Conservation (phyloP, 2,113 vertebrate genomes). For the Carollia perspicillata region DNA sequence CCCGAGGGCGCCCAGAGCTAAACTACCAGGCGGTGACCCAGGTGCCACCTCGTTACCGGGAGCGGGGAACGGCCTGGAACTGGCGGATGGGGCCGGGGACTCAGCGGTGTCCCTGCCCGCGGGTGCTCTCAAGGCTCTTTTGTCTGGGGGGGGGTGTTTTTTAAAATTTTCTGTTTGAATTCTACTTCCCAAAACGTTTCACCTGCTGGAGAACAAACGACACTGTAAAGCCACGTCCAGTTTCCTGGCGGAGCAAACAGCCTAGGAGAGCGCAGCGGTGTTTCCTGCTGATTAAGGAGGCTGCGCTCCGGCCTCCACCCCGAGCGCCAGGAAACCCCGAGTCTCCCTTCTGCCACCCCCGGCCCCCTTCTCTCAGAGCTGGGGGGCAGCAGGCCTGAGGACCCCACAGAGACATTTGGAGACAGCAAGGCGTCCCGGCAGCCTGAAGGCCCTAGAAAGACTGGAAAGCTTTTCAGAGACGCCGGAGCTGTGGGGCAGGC, state of each 20-base stretch:
- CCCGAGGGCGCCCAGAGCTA: not conserved
- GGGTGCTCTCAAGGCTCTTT: not conserved
- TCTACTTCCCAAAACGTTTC: conserved; percentile 12
- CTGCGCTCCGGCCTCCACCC: not conserved
- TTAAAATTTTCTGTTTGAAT: conserved; percentile 16
- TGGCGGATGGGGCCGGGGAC: not conserved
- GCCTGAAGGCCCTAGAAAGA: not conserved
- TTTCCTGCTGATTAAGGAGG: conserved; percentile 44
- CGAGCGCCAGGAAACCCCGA: not conserved
- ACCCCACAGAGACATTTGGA: not conserved
- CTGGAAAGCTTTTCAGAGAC: rapidly evolving
- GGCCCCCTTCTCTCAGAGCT: not conserved
- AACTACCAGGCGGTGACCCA: conserved; percentile 7
- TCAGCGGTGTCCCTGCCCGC: not conserved
- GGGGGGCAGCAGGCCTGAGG: not conserved
- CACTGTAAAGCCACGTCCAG: not conserved
- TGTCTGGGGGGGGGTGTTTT: not conserved
- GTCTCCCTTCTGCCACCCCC: not conserved
- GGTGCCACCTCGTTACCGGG: not conserved
- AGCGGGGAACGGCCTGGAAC: not conserved
- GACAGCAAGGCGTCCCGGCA: not conserved
- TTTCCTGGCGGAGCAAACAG: not conserved
- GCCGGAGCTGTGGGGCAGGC: rapidly evolving
- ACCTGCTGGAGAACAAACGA: not conserved
- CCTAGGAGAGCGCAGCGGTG: not conserved